phyloP scores from a whole-genome alignment of 2,888 invertebrate genomes.

The Dasysyrphus tricinctus region DNA sequence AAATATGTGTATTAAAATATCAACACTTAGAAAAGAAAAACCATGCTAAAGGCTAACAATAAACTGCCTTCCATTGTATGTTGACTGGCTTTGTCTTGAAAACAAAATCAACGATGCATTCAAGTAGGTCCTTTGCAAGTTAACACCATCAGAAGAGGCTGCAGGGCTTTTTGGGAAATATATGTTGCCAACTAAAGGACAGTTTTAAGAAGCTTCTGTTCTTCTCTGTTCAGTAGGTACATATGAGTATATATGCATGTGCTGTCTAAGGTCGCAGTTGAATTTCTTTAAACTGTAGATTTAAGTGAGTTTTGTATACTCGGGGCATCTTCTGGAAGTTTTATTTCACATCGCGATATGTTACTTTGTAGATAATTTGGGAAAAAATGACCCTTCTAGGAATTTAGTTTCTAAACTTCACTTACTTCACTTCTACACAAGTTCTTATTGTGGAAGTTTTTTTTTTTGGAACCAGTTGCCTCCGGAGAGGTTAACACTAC shows the following conservation, averaged over 20 bases:
- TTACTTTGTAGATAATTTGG: too few relatives aligned
- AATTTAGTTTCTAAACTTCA: too few relatives aligned
- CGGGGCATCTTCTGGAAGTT: neutral
- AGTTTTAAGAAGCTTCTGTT: neutral
- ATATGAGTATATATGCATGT: neutral
- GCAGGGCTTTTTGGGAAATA: constrained; percentile 3
- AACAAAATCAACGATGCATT: constrained; percentile 25
- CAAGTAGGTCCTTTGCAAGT: constrained; percentile 14
- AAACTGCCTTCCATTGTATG: constrained; percentile 21
- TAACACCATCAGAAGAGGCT: constrained; percentile 17
- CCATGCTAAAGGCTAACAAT: neutral
- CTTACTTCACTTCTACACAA: too few relatives aligned
- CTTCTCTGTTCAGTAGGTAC: neutral
- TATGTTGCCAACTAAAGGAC: constrained; percentile 14
- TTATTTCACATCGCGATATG: neutral
- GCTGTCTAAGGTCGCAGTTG: neutral
- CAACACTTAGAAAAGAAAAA: constrained; percentile 35
- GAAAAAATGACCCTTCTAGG: too few relatives aligned
- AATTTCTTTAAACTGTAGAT: neutral
- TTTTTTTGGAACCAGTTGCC: too few relatives aligned
- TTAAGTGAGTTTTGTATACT: neutral
- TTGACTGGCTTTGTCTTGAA: constrained; percentile 15
- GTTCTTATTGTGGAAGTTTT: too few relatives aligned
- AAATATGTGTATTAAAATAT: constrained; percentile 45
- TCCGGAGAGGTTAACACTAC: too few relatives aligned